Percentiles rank a stretch among this genome's conserved stretches.
Conservation (phyloP, 1,140 invertebrate genomes). For the Aphelinus atriplicis region DNA sequence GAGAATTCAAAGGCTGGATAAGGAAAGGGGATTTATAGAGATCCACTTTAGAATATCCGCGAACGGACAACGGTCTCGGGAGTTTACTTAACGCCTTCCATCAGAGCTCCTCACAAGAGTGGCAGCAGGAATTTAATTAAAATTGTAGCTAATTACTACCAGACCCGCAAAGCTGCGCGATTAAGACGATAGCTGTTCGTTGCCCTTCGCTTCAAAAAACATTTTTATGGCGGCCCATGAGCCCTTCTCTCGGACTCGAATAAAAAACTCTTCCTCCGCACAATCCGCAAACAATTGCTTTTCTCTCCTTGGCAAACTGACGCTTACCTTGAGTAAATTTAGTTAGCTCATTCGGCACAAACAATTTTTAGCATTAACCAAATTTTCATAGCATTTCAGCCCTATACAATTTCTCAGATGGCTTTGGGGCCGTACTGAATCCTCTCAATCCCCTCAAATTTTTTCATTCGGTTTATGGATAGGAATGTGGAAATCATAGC, state of each 20-base stretch:
- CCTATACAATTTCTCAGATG: no score
- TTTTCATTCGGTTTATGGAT: no score
- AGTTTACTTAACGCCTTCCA: constrained; percentile 45
- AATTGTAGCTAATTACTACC: constrained; percentile 48
- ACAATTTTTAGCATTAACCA: no score
- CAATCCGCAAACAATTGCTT: no score
- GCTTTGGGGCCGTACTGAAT: no score
- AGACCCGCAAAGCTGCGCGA: constrained; percentile 4
- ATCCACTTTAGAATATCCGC: constrained; percentile 43
- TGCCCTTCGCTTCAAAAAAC: background rate
- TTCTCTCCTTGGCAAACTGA: no score
- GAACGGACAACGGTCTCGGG: constrained; percentile 43
- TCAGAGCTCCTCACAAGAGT: constrained; percentile 1
- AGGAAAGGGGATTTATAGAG: constrained; percentile 51
- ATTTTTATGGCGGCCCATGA: background rate
- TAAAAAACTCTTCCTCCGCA: no score
- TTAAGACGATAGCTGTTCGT: constrained; percentile 2
- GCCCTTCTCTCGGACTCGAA: background rate
- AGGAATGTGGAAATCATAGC: no score
- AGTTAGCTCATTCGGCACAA: no score
- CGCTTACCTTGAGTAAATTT: no score
- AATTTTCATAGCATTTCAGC: no score
- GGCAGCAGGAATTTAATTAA: constrained; percentile 51
- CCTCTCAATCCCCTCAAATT: no score
- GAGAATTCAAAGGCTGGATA: constrained; percentile 24